A percentile compares a stretch with the other conserved stretches of the same genome.
These are phyloP conservation scores for Eilema sororculum DNA, from an alignment of 2,888 invertebrate genomes.

Conservation along the genomic window DNA sequence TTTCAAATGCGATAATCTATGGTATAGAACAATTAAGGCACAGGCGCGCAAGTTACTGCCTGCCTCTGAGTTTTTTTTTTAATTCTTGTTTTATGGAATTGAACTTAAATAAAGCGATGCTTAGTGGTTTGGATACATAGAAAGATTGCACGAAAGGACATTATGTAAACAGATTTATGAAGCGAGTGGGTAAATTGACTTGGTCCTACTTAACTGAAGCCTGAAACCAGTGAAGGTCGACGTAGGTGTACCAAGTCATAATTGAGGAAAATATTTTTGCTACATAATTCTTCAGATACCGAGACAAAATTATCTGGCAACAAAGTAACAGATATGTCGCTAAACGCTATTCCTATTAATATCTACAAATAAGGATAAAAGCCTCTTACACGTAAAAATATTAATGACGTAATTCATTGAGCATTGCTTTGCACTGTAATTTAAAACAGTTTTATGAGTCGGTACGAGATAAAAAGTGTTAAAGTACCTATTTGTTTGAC, in stretches of 20 bases:
- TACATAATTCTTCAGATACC: too few relatives aligned
- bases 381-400: not conserved
- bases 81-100: constrained; percentile 13
- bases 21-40: constrained; percentile 21
- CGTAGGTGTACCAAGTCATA: too few relatives aligned
- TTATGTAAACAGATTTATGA: too few relatives aligned
- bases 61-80: constrained; percentile 36
- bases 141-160: too few relatives aligned
- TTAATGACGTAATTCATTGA: not conserved
- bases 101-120: too few relatives aligned
- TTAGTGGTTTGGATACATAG: too few relatives aligned
- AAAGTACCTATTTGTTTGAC: not conserved
- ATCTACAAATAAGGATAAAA: not conserved
- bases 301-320: not conserved
- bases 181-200: too few relatives aligned
- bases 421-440: not conserved
- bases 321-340: not conserved
- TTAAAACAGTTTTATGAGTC: not conserved
- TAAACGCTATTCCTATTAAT: not conserved
- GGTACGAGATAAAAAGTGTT: not conserved
- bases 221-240: too few relatives aligned
- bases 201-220: too few relatives aligned
- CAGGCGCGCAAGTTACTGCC: not conserved
- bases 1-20: constrained; percentile 34
- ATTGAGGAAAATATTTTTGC: too few relatives aligned